These are phyloP conservation scores for Cosmorhoe ocellata DNA, from an alignment of 2,888 invertebrate genomes.

Conservation along the genomic window DNA sequence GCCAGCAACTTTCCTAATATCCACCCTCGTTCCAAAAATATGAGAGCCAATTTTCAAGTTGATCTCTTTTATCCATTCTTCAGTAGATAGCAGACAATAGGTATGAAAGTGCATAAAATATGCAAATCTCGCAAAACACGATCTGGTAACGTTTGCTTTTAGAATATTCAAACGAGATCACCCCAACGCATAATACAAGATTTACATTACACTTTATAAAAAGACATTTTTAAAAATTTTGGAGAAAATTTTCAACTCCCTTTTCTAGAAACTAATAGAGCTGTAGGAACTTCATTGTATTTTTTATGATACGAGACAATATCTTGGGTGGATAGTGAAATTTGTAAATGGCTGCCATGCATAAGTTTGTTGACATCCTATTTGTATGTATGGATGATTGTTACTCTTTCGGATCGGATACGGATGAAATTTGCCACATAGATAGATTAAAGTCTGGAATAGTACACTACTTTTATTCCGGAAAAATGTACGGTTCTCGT, in stretches of 20 bases:
- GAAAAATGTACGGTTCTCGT: too few species aligned
- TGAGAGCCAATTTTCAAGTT: background rate
- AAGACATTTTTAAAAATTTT: conserved; percentile 12
- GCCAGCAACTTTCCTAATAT: conserved; percentile 4
- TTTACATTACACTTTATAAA: conserved; percentile 26
- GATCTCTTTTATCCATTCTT: conserved; percentile 1
- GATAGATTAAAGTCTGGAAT: too few species aligned
- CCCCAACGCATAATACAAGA: conserved; percentile 20
- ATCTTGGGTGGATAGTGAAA: conserved; percentile 4
- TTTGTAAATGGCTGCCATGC: background rate
- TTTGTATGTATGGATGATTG: background rate
- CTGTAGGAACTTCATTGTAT: conserved; percentile 5
- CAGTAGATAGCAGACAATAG: conserved; percentile 12
- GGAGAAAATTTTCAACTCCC: conserved; percentile 19
- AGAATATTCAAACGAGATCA: conserved; percentile 29
- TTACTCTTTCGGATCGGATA: too few species aligned
- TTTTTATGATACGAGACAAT: conserved; percentile 2
- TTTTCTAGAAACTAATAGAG: conserved; percentile 21
- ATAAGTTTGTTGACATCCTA: conserved; percentile 5
- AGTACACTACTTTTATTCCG: too few species aligned
- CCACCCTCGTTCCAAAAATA: conserved; percentile 5
- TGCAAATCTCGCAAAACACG: conserved; percentile 25
- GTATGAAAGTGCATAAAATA: conserved; percentile 22
- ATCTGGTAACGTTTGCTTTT: conserved; percentile 16
- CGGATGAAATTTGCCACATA: too few species aligned